Evolutionary conservation across 2,113 vertebrate species (phyloP).

Genomic region (Myanophis thanlyinensis): DNA sequence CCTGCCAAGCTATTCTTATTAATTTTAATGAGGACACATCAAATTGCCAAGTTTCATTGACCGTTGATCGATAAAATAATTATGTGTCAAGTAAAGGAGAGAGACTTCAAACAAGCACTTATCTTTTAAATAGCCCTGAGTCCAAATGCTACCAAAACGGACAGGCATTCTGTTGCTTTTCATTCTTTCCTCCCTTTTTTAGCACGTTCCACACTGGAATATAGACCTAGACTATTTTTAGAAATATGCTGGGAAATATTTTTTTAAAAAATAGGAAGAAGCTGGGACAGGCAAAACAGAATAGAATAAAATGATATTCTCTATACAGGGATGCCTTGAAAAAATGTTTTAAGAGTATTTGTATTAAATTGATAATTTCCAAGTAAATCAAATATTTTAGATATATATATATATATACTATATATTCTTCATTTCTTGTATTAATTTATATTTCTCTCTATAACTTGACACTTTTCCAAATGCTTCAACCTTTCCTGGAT

Average conservation of each 20-base stretch:
- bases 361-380: background rate
- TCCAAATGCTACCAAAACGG: background rate
- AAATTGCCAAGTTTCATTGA: background rate
- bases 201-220: background rate
- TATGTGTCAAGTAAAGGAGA: background rate
- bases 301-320: background rate
- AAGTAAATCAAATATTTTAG: background rate
- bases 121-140: background rate
- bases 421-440: background rate
- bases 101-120: background rate
- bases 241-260: background rate
- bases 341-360: background rate
- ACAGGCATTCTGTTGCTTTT: background rate
- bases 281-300: rapidly evolving
- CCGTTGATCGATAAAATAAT: background rate
- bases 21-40: background rate
- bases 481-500: conserved; percentile 35
- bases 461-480: background rate
- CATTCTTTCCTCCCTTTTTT: background rate
- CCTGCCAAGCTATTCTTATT: background rate
- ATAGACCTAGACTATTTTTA: background rate
- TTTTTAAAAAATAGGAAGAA: background rate
- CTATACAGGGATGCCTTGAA: background rate
- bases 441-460: background rate
- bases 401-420: background rate